Conservation (phyloP, 2,888 invertebrate species). For the Ellobium chinense region DNA sequence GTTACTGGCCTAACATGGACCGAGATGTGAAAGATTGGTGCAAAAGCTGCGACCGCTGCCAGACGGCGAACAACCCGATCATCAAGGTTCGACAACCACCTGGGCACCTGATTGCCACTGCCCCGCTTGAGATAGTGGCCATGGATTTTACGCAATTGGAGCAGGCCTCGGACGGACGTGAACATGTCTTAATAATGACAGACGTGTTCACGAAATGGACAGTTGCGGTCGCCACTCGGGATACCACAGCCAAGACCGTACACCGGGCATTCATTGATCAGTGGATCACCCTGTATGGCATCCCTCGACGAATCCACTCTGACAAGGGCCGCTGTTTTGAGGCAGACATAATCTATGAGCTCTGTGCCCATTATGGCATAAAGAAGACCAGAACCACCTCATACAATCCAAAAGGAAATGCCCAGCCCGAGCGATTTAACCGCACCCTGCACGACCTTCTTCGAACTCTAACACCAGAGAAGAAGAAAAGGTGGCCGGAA, state of each 20-base stretch:
- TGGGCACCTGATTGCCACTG: too few relatives aligned
- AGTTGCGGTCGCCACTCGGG: constrained; percentile 52
- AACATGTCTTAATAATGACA: constrained; percentile 58
- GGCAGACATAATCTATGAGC: constrained; percentile 44
- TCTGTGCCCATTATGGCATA: constrained; percentile 52
- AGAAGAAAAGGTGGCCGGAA: constrained; percentile 52
- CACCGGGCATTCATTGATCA: constrained; percentile 50
- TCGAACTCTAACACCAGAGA: too few relatives aligned
- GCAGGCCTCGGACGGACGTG: constrained; percentile 46
- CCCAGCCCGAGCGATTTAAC: constrained; percentile 57
- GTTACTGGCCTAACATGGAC: too few relatives aligned
- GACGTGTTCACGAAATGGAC: constrained; percentile 60
- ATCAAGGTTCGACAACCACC: too few relatives aligned
- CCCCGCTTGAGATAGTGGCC: constrained; percentile 24
- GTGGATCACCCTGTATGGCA: constrained; percentile 54
- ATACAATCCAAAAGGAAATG: constrained; percentile 55
- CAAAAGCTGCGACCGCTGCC: too few relatives aligned
- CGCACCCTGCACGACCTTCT: constrained; percentile 47
- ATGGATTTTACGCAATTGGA: constrained; percentile 6
- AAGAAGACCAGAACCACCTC: constrained; percentile 53
- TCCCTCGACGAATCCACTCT: constrained; percentile 54
- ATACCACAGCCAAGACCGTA: constrained; percentile 53
- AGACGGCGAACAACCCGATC: too few relatives aligned
- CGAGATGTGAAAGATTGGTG: too few relatives aligned
- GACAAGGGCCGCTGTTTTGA: constrained; percentile 58